Evolutionary conservation across 2,888 invertebrate species (phyloP), one percentile per base, ranked within the genome.

Genomic region (Bruchidius siliquastri): DNA sequence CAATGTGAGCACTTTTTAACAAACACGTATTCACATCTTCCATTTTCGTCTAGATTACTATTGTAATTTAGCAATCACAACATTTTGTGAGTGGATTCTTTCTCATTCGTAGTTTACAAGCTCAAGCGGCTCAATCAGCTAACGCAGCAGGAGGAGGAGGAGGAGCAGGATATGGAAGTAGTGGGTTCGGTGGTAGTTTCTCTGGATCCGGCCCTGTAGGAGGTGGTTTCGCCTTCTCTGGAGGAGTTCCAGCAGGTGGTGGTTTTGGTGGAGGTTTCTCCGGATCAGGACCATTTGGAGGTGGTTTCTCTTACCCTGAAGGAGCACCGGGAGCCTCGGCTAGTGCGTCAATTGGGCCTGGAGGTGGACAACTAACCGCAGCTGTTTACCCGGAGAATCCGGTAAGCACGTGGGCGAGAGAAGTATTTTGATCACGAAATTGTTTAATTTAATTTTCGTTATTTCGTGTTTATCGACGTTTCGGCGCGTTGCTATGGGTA

Each of bases 331-430:
- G 76, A 84, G 91, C 92, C 0, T 87, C 84, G 69, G 90, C 92
- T 0, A 85, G 88, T 67, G 90, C 89, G 0, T 86, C 87, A 0
- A 85, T 88, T 70, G 90, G 90, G 22, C 89, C 91, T 0, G 88
- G 86, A 21, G 90, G 87, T 75, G 84, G 85, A 20, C 88, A 88
- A 72, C 92, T 92, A 80, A 85, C 89, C 0, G 92, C 91, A 22
- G 85, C 85, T 8, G 88, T 92, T 32, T 89, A 83, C 79, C 92
- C 92, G 0, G 85, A 86, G 77, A 92, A 91, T 85, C 88, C 90
- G 71, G 92, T 92, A 87, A 87, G 87, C 81, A 67, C n/a, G n/a
- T n/a, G n/a, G n/a, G n/a, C n/a, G n/a, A n/a, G n/a, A n/a, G n/a
- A n/a, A n/a, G n/a, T n/a, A n/a, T n/a, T n/a, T n/a, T n/a, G n/a